Percentiles rank a stretch among this genome's conserved stretches.
These are phyloP conservation scores for Cardinalis cardinalis DNA, from an alignment of 2,113 vertebrate species.

Conservation along the genomic window DNA sequence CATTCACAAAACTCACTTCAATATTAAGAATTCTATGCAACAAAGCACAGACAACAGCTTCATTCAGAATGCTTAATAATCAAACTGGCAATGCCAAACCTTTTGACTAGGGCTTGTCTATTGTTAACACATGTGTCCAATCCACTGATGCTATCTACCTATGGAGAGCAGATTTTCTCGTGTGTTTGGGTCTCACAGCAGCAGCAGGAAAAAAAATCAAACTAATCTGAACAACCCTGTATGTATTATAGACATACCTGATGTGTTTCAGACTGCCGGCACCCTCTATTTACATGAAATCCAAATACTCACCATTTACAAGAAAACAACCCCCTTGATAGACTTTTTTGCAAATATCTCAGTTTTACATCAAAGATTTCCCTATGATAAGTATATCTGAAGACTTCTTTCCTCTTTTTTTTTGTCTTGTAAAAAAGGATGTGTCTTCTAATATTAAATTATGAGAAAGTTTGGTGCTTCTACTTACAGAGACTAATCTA, in stretches of 20 bases:
- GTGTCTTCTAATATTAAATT: not conserved
- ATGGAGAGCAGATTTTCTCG: not conserved
- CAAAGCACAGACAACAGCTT: not conserved
- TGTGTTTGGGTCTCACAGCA: not conserved
- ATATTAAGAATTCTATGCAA: not conserved
- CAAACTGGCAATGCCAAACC: not conserved
- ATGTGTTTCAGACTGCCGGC: not conserved
- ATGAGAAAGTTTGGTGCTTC: not conserved
- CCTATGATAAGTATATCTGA: not conserved
- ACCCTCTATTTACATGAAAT: not conserved
- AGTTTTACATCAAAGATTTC: not conserved
- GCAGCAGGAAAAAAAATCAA: not conserved
- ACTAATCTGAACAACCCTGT: not conserved
- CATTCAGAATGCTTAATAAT: not conserved
- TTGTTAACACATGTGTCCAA: not conserved
- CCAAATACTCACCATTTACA: not conserved
- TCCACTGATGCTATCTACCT: not conserved
- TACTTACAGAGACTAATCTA: not conserved
- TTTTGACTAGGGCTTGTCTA: not conserved
- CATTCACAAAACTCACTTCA: not conserved
- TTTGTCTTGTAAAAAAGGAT: not conserved
- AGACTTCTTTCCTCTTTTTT: not conserved
- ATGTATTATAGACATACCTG: not conserved
- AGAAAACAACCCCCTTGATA: accelerated
- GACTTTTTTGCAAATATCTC: not conserved